phyloP scores from a whole-genome alignment of 1,140 invertebrate genomes.

The Ceratina calcarata region DNA sequence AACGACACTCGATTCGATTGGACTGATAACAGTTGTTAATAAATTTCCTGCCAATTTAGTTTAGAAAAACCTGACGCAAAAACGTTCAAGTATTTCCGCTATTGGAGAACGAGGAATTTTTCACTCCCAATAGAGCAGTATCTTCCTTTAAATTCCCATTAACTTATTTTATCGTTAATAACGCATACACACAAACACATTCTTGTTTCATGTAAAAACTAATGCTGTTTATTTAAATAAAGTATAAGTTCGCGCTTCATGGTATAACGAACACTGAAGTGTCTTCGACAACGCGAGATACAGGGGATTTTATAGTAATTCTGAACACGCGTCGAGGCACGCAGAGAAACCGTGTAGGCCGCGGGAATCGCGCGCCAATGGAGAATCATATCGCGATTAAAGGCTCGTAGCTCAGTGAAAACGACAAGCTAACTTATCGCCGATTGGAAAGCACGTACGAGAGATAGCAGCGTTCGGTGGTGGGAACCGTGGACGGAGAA shows the following conservation, averaged over 20 bases:
- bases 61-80: too few relatives aligned
- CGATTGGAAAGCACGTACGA: slow-evolving; percentile 38
- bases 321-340: background rate
- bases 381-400: slow-evolving; percentile 48
- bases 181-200: too few relatives aligned
- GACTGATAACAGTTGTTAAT: slow-evolving; percentile 8
- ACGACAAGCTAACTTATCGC: slow-evolving; percentile 44
- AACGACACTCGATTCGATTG: background rate
- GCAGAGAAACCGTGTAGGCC: slow-evolving; percentile 11
- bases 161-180: too few relatives aligned
- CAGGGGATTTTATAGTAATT: background rate
- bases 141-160: too few relatives aligned
- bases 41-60: background rate
- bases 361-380: slow-evolving; percentile 1
- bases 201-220: too few relatives aligned
- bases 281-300: too few relatives aligned
- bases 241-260: too few relatives aligned
- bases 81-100: too few relatives aligned
- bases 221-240: too few relatives aligned
- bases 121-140: too few relatives aligned
- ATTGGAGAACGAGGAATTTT: too few relatives aligned
- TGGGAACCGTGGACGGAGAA: slow-evolving; percentile 9
- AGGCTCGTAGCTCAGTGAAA: slow-evolving; percentile 44
- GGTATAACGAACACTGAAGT: too few relatives aligned
- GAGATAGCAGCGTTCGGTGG: slow-evolving; percentile 1